These are phyloP conservation scores for Acropora yongei DNA, from an alignment of 64 coral and sea anemone genomes.

Conservation along the genomic window DNA sequence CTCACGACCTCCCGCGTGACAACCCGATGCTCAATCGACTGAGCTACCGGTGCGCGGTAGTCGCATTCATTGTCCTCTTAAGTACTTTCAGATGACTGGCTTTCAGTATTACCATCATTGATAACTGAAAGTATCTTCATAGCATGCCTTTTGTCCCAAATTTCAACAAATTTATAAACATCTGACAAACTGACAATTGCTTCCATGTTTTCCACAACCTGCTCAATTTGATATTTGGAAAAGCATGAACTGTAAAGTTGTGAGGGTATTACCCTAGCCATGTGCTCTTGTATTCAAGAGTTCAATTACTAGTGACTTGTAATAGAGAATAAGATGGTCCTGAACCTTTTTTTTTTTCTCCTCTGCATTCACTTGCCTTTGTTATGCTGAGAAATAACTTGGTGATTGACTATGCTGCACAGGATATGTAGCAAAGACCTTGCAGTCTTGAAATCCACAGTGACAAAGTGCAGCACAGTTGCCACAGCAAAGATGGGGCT, in stretches of 20 bases:
- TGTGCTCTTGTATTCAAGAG: conserved; percentile 26
- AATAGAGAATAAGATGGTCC: conserved; percentile 29
- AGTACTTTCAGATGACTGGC: no score
- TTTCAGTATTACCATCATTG: not conserved
- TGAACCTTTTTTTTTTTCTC: conserved; percentile 49
- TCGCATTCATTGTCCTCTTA: no score
- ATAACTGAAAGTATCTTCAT: not conserved
- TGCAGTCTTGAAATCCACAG: conserved; percentile 37
- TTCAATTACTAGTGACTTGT: conserved; percentile 59
- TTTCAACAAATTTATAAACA: conserved; percentile 65
- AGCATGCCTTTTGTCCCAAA: conserved; percentile 2
- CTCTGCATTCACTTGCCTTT: conserved; percentile 32
- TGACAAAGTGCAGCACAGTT: conserved; percentile 62
- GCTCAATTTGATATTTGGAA: conserved; percentile 44
- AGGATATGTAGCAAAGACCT: conserved; percentile 24
- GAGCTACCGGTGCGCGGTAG: no score
- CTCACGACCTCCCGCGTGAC: no score
- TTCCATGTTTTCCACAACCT: conserved; percentile 44
- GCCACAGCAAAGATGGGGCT: conserved; percentile 68
- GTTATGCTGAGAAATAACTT: not conserved
- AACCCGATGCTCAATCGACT: no score
- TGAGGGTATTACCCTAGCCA: conserved; percentile 40
- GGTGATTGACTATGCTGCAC: not conserved
- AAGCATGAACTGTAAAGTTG: conserved; percentile 44
- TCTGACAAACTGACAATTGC: conserved; percentile 58